Percentiles rank a stretch among this genome's conserved stretches.
These are phyloP conservation scores for Eristalinus sepulchralis DNA, from an alignment of 2,888 invertebrate genomes.

Conservation along the genomic window DNA sequence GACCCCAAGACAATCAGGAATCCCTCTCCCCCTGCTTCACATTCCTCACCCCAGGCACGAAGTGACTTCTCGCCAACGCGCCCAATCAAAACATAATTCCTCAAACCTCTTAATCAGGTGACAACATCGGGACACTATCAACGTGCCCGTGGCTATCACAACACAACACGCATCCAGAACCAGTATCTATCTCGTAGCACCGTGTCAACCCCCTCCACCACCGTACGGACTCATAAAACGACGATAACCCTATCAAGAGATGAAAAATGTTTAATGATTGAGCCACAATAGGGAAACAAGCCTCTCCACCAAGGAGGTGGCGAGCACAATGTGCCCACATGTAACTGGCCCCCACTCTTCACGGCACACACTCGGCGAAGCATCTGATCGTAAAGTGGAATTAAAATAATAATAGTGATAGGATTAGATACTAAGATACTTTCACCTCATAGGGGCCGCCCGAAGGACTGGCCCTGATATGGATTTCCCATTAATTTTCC, in stretches of 20 bases:
- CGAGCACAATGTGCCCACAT: constrained; percentile 63
- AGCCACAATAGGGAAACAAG: constrained; percentile 54
- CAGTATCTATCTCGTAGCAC: constrained; percentile 4
- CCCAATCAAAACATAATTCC: constrained; percentile 61
- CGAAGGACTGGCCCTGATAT: constrained; percentile 29
- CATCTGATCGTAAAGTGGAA: constrained; percentile 67
- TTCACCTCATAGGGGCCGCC: constrained; percentile 34
- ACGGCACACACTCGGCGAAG: constrained; percentile 1
- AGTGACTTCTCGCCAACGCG: constrained; percentile 22
- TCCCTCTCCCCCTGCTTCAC: constrained; percentile 1
- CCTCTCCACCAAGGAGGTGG: constrained; percentile 17
- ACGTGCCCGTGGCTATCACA: constrained; percentile 46
- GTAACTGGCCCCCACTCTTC: background rate
- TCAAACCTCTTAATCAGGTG: constrained; percentile 68
- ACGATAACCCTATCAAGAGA: constrained; percentile 58
- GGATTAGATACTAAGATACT: constrained; percentile 68
- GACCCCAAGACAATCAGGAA: constrained; percentile 1
- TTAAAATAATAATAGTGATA: constrained; percentile 68
- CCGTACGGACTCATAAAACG: constrained; percentile 40
- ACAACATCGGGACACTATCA: constrained; percentile 64
- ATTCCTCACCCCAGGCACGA: constrained; percentile 31
- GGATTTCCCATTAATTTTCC: constrained; percentile 68
- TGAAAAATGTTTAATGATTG: constrained; percentile 67
- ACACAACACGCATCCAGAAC: constrained; percentile 37
- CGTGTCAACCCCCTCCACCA: background rate